Base-by-base conservation (phyloP, 2,113 vertebrate genomes). In the Malurus cyaneus region DNA sequence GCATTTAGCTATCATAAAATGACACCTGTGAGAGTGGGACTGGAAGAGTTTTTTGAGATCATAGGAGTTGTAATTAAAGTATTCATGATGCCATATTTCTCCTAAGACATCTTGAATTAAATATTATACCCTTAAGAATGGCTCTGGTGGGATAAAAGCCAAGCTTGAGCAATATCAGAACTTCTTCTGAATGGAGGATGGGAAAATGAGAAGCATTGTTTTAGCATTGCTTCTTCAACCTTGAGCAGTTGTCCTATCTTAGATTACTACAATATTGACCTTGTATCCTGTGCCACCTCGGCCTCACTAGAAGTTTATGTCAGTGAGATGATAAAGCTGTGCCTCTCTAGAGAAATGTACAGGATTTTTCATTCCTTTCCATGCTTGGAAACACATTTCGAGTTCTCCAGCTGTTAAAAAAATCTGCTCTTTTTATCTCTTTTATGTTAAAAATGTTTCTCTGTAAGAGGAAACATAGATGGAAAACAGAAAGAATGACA, bases 11-110 rank as follows among this genome's bases (percentile, higher is more conserved):
- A 73, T 84, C 67, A 14, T 88, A 54, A 67, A 88, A 69, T 64
- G 60, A 85, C 69, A 84, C 42, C 47, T 36, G 25, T 76, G 72
- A 50, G 49, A 90, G 41, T n/a, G 66, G 84, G 29, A 73, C 78
- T 70, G 60, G 41, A 82, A 64, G 74, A 65, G 52, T 26, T 36
- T 81, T 74, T 64, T 88, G 50, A 80, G 26, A 69, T 36, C 41
- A n/a, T 26, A 53, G 32, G 14, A 77, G 49, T 61, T 92, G 77
- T 91, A 89, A 79, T 95, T 88, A 74, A 91, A 92, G 17, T 70
- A 86, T 39, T 93, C 60, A 46, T 44, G 56, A 36, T 80, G 49
- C 50, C 71, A 32, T 67, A 67, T 70, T 87, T 96, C 91, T 92
- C 61, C 81, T 71, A 39, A 94, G 71, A 70, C 65, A 57, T 81